phyloP scores from a whole-genome alignment of 1,140 invertebrate species.

The Drosophila murphyi region DNA sequence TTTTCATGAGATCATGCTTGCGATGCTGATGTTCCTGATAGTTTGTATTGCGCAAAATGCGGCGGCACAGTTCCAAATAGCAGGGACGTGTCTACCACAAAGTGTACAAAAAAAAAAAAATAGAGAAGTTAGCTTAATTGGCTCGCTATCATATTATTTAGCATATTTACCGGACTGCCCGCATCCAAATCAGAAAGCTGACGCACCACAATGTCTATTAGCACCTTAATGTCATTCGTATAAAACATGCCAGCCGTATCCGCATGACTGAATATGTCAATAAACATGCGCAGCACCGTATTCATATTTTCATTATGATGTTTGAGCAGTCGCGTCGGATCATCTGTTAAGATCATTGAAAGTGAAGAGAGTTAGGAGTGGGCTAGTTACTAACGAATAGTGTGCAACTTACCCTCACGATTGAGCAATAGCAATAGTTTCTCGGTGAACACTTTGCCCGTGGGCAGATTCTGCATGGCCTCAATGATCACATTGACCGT shows the following conservation, averaged over 20 bases:
- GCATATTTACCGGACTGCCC: conserved; percentile 90
- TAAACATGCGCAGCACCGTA: conserved; percentile 94
- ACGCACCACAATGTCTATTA: conserved; percentile 95
- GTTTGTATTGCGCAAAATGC: conserved; percentile 91
- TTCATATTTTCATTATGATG: conserved; percentile 91
- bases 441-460: conserved; percentile 94
- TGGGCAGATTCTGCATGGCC: conserved; percentile 88
- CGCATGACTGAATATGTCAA: conserved; percentile 91
- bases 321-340: conserved; percentile 93
- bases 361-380: background rate
- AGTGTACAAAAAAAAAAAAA: conserved; percentile 10
- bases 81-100: conserved; percentile 88
- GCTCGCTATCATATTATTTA: background rate
- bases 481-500: conserved; percentile 91
- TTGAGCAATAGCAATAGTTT: conserved; percentile 94
- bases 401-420: conserved; percentile 90
- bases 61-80: conserved; percentile 91
- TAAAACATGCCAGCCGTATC: conserved; percentile 94
- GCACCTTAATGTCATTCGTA: conserved; percentile 96
- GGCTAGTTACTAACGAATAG: background rate
- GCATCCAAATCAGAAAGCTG: conserved; percentile 94
- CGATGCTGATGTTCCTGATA: conserved; percentile 91
- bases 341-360: conserved; percentile 86
- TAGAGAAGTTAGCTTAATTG: background rate
- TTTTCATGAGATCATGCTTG: conserved; percentile 90